phyloP scores from a whole-genome alignment of 2,888 invertebrate genomes.

The Eilema sororculum region DNA sequence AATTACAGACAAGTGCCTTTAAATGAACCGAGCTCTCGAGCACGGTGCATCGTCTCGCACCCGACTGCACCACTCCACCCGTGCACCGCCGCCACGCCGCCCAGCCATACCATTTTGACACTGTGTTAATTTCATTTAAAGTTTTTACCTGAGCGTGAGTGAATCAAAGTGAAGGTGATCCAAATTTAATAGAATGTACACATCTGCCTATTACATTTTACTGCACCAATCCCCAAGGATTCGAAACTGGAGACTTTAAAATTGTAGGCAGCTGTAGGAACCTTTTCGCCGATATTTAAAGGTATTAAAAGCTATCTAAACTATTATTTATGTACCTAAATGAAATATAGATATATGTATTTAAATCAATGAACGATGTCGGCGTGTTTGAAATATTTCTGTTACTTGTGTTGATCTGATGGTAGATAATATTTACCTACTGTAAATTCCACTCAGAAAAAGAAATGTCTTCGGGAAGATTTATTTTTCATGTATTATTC shows the following conservation, averaged over 20 bases:
- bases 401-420: slow-evolving; percentile 60
- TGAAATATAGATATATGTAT: not conserved
- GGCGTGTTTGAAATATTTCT: slow-evolving; percentile 25
- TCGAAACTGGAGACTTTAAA: not conserved
- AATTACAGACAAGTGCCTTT: slow-evolving; percentile 86
- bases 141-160: slow-evolving; percentile 51
- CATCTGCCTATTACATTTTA: not conserved
- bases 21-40: slow-evolving; percentile 86
- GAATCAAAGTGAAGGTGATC: slow-evolving; percentile 26
- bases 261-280: not conserved
- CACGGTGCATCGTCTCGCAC: slow-evolving; percentile 83
- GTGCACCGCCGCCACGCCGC: slow-evolving; percentile 56
- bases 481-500: slow-evolving; percentile 85
- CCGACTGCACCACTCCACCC: slow-evolving; percentile 75
- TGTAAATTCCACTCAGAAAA: slow-evolving; percentile 72
- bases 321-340: slow-evolving; percentile 1
- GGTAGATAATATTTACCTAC: slow-evolving; percentile 68
- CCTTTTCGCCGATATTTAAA: not conserved
- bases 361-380: slow-evolving; percentile 3
- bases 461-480: slow-evolving; percentile 76
- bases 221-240: not conserved
- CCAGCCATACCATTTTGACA: slow-evolving; percentile 64
- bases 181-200: not conserved
- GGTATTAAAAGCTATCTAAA: not conserved
- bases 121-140: slow-evolving; percentile 77